Evolutionary conservation across 2,797 vertebrate genomes (phyloP).

Genomic region (Huso huso): DNA sequence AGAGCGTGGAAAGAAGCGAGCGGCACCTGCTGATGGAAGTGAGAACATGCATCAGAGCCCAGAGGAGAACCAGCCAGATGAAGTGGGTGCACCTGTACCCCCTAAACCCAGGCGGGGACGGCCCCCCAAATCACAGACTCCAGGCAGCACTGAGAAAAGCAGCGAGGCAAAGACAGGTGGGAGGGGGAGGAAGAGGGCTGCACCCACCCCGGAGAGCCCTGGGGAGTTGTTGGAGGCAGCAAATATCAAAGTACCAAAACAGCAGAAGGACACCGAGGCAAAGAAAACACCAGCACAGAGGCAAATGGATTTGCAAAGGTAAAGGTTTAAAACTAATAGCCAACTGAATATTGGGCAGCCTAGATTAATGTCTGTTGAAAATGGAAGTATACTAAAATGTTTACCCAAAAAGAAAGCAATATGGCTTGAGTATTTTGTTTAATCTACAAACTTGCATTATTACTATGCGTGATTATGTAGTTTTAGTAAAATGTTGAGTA

Average conservation of each 20-base stretch:
- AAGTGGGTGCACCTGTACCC: conserved; percentile 58
- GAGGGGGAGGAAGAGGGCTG: conserved; percentile 82
- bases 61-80: conserved; percentile 57
- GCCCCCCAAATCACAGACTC: conserved; percentile 74
- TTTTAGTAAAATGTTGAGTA: not conserved
- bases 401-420: not conserved
- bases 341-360: no score
- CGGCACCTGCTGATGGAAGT: conserved; percentile 53
- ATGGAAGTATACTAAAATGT: not conserved
- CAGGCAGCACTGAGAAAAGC: conserved; percentile 57
- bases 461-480: no score
- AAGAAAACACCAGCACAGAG: conserved; percentile 83
- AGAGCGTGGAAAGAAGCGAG: conserved; percentile 65
- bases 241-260: conserved; percentile 91
- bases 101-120: conserved; percentile 84
- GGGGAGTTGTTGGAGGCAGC: conserved; percentile 66
- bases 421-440: no score
- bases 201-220: conserved; percentile 61
- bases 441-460: no score
- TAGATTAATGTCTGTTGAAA: no score
- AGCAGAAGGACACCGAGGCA: conserved; percentile 70
- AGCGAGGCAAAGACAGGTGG: conserved; percentile 60
- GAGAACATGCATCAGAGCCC: conserved; percentile 72
- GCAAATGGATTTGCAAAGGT: conserved; percentile 97
- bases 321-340: conserved; percentile 8